Evolutionary conservation across 2,797 vertebrate genomes (phyloP).

Genomic region (Spinibarbus caldwelli): DNA sequence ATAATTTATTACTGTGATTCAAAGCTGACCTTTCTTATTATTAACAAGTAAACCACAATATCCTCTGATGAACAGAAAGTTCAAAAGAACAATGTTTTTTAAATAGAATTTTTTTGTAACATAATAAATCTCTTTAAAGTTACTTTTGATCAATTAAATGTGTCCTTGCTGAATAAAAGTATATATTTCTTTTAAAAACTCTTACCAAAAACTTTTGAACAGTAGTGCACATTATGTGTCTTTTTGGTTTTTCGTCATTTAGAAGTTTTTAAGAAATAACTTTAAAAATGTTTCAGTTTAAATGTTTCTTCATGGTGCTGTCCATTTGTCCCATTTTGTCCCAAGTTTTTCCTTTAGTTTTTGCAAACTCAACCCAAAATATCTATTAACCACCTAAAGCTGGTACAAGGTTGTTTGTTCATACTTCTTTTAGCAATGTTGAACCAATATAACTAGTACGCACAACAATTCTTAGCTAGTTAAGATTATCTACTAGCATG

Average conservation of each 20-base stretch:
- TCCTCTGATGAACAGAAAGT: too few species aligned
- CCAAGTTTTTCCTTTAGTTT: not conserved
- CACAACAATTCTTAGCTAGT: not conserved
- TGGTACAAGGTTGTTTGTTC: not conserved
- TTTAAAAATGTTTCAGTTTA: not conserved
- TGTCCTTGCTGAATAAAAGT: not conserved
- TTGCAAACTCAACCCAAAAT: not conserved
- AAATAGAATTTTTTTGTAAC: too few species aligned
- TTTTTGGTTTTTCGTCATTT: not conserved
- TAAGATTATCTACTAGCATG: not conserved
- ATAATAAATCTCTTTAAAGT: too few species aligned
- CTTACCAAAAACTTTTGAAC: not conserved
- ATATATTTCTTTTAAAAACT: not conserved
- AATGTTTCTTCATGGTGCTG: not conserved
- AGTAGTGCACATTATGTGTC: not conserved
- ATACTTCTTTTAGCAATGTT: not conserved
- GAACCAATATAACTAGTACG: not conserved
- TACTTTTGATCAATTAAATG: too few species aligned
- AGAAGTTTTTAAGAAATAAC: not conserved
- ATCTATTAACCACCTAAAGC: not conserved
- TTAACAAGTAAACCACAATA: too few species aligned
- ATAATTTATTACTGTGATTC: too few species aligned
- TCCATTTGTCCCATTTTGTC: not conserved
- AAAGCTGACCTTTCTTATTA: too few species aligned
- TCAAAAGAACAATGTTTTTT: too few species aligned